Evolutionary conservation across 2,888 invertebrate genomes (phyloP).

Genomic region (Drosophila suboccidentalis): DNA sequence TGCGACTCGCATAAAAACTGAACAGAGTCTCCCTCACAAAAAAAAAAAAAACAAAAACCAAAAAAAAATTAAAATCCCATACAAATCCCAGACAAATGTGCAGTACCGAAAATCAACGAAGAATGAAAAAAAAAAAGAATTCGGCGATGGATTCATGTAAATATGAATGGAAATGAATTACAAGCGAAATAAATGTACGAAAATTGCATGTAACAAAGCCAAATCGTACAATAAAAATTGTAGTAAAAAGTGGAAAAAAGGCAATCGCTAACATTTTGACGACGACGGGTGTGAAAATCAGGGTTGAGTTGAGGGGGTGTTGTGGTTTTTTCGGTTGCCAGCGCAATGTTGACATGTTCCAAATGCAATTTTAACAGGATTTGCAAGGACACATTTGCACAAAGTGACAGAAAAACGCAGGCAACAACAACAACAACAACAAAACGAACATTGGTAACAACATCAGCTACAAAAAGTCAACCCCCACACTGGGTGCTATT

Average conservation of each 20-base stretch:
- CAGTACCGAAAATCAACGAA: conserved; percentile 44
- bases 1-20: conserved; percentile 51
- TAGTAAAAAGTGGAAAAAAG: conserved; percentile 37
- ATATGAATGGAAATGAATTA: conserved; percentile 81
- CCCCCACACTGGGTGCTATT: conserved; percentile 43
- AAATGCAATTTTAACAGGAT: conserved; percentile 81
- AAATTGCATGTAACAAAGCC: conserved; percentile 70
- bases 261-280: conserved; percentile 40
- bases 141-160: conserved; percentile 67
- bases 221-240: conserved; percentile 59
- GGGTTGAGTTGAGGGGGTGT: conserved; percentile 9
- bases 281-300: conserved; percentile 15
- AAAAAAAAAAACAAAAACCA: conserved; percentile 34
- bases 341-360: conserved; percentile 78
- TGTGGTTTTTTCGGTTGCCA: conserved; percentile 60
- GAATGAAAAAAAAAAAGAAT: conserved; percentile 23
- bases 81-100: conserved; percentile 74
- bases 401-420: conserved; percentile 81
- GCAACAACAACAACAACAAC: conserved; percentile 39
- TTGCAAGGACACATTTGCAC: conserved; percentile 80
- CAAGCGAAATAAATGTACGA: conserved; percentile 77
- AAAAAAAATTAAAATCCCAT: conserved; percentile 45
- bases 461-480: conserved; percentile 63
- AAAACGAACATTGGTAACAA: conserved; percentile 18
- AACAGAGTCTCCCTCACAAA: conserved; percentile 14